Percentiles rank a stretch among this genome's conserved stretches.
phyloP scores from a whole-genome alignment of 37 sponge, comb jelly and placozoan species.

The Dysidea cf. avara region DNA sequence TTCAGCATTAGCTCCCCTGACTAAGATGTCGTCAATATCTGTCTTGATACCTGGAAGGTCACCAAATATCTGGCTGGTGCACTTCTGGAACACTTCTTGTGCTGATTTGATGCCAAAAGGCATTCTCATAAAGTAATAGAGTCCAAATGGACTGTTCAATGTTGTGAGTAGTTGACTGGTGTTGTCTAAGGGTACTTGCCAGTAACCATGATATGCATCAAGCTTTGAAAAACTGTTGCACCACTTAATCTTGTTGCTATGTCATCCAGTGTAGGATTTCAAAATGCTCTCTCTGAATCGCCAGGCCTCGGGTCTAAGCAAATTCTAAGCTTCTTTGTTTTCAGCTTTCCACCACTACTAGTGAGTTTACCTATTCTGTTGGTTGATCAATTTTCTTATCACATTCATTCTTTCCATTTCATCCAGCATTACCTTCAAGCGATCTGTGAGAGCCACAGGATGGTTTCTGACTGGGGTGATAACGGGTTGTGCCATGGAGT shows the following conservation, averaged over 20 bases:
- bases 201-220: slow-evolving; percentile 13
- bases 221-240: too few relatives aligned
- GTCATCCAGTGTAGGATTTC: slow-evolving; percentile 19
- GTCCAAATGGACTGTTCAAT: slow-evolving; percentile 5
- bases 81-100: slow-evolving; percentile 12
- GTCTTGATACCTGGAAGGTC: slow-evolving; percentile 13
- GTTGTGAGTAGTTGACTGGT: background rate
- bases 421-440: too few relatives aligned
- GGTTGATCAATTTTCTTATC: too few relatives aligned
- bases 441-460: too few relatives aligned
- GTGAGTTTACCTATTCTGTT: slow-evolving; percentile 2
- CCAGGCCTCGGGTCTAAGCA: slow-evolving; percentile 16
- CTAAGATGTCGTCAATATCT: background rate
- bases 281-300: background rate
- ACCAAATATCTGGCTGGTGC: slow-evolving; percentile 11
- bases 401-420: too few relatives aligned
- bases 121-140: slow-evolving; percentile 5
- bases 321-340: slow-evolving; percentile 6
- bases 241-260: background rate
- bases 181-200: slow-evolving; percentile 5
- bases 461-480: too few relatives aligned
- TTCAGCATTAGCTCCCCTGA: slow-evolving; percentile 6
- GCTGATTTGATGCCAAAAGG: slow-evolving; percentile 7
- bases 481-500: too few relatives aligned
- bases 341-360: slow-evolving; percentile 2